phyloP scores from a whole-genome alignment of 2,888 invertebrate genomes.

The Cylloceria caligata region DNA sequence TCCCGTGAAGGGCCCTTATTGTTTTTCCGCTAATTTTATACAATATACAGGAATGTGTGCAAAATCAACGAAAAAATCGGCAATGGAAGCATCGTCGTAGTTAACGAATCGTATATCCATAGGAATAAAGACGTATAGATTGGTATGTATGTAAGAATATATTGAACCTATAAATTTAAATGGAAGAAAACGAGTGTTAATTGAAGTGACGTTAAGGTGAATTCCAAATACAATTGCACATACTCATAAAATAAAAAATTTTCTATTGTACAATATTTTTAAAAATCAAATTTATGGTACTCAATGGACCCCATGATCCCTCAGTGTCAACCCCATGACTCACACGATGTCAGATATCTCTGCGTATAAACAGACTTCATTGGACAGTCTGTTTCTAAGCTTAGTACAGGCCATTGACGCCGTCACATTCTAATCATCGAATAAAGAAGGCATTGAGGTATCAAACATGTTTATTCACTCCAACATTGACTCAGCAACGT shows the following conservation, averaged over 20 bases:
- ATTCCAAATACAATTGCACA: neutral
- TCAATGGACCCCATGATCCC: neutral
- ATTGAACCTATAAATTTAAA: too few relatives aligned
- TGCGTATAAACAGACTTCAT: neutral
- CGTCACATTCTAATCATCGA: slow-evolving; percentile 20
- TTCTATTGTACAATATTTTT: neutral
- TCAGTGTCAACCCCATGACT: neutral
- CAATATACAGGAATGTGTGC: too few relatives aligned
- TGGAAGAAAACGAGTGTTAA: too few relatives aligned
- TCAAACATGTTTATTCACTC: slow-evolving; percentile 18
- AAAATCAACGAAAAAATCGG: too few relatives aligned
- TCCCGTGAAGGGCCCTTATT: too few relatives aligned
- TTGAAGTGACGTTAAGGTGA: too few relatives aligned
- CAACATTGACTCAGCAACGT: neutral
- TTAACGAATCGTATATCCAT: too few relatives aligned
- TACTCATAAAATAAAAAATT: neutral
- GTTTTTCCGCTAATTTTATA: too few relatives aligned
- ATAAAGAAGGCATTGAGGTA: slow-evolving; percentile 3
- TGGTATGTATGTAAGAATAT: too few relatives aligned
- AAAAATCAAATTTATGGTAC: neutral
- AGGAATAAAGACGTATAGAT: too few relatives aligned
- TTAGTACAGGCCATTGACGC: slow-evolving; percentile 27
- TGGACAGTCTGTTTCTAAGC: neutral
- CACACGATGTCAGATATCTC: neutral
- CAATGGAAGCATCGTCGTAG: too few relatives aligned